Evolutionary conservation across 2,797 vertebrate species (phyloP), one percentile per base, ranked within the genome.

Genomic region (Mormyrus hasselquistii): DNA sequence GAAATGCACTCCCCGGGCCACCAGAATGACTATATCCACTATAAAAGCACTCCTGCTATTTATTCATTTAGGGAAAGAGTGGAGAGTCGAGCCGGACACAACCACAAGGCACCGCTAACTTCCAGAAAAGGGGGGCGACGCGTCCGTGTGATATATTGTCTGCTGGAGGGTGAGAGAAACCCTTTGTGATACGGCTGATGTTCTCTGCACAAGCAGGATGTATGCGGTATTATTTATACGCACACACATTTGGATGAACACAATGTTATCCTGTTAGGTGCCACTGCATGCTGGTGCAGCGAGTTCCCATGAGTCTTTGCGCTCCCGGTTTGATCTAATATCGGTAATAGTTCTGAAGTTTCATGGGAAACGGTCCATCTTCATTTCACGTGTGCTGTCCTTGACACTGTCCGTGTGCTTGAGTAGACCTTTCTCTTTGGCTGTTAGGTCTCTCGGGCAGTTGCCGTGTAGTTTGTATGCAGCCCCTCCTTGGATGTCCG

Each of bases 1-100:
- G 85, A 59, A 87, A 59, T 9, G 29, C 29, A 53, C 85, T 87
- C 85, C 85, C 53, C 53, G 65, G 53, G 53, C 52, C 50, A 87
- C 85, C 85, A 57, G 53, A 87, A 87, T 57, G 85, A 87, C 85
- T 57, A 87, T 59, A 87, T 84, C 29, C 53, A 57, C 85, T 87
- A 87, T 87, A 87, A 87, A 87, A 55, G 85, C 85, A 57, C 85
- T 87, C 52, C 53, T 86, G 53, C 84, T 87, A 57, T 41, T 87
- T 87, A 87, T 87, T 87, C 34, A 87, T 87, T 87, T 87, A 87
- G 85, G 85, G 85, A 52, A 87, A 49, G 84, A 57, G 85, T 87
- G 52, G 85, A 87, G 34, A 57, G 85, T 59, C 53, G 50, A 52
- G 22, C 85, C 7, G 53, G 52, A 29, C 25, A 59, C 50, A 59